Evolutionary conservation across 2,113 vertebrate species (phyloP).

Genomic region (Pantherophis guttatus): DNA sequence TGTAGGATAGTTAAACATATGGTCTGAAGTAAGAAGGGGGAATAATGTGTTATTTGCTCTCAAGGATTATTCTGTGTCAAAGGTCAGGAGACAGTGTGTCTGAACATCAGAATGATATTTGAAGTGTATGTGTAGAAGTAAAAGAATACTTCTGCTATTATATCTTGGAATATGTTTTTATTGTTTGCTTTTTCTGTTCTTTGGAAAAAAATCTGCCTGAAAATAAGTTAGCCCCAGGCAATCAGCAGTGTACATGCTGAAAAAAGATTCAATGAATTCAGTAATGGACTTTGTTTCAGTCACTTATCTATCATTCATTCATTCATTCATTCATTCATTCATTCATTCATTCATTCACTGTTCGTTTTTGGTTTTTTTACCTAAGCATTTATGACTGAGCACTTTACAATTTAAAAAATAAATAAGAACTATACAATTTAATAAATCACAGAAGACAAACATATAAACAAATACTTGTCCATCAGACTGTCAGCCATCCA

Average conservation of each 20-base stretch:
- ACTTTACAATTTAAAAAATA: background rate
- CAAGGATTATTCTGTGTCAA: background rate
- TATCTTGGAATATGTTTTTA: background rate
- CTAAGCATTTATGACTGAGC: background rate
- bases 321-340: background rate
- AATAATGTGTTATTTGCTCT: background rate
- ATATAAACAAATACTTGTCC: background rate
- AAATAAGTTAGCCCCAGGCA: conserved; percentile 3
- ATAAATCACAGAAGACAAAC: background rate
- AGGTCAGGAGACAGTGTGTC: background rate
- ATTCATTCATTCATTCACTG: background rate
- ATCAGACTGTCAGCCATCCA: background rate
- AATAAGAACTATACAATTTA: background rate
- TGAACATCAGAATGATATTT: background rate
- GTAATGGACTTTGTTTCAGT: background rate
- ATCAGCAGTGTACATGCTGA: background rate
- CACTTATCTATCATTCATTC: background rate
- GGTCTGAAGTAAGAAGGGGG: background rate
- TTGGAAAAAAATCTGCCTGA: background rate
- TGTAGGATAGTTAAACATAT: background rate
- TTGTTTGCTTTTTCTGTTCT: background rate
- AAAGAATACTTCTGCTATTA: background rate
- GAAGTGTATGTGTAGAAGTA: background rate
- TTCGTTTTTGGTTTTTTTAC: background rate
- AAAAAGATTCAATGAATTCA: conserved; percentile 17